A percentile compares a stretch with the other conserved stretches of the same genome.
Evolutionary conservation across 2,888 invertebrate species (phyloP).

Genomic region (Cynaeus angustus): DNA sequence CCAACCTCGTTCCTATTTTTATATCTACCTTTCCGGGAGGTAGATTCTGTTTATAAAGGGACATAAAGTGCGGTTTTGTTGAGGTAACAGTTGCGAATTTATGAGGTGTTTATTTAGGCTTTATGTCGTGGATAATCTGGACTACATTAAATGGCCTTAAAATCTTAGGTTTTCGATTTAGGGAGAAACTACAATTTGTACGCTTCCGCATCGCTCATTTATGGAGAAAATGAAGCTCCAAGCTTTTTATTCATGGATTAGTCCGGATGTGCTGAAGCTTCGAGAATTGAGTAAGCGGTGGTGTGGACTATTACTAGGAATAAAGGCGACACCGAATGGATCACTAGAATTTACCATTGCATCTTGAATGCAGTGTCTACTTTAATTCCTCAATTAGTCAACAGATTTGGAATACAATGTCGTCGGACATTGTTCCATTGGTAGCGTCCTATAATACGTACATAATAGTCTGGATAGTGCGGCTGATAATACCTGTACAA

Average conservation of each 20-base stretch:
- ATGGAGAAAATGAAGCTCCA: slow-evolving; percentile 1
- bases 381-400: slow-evolving; percentile 58
- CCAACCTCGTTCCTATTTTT: slow-evolving; percentile 23
- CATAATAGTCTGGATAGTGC: slow-evolving; percentile 56
- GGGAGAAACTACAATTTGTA: slow-evolving; percentile 13
- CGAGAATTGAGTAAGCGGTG: neutral
- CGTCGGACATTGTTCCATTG: slow-evolving; percentile 56
- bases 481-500: slow-evolving; percentile 55
- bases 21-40: slow-evolving; percentile 10
- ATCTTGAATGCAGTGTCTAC: slow-evolving; percentile 46
- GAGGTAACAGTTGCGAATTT: slow-evolving; percentile 43
- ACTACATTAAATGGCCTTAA: slow-evolving; percentile 45
- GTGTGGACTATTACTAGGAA: slow-evolving; percentile 14
- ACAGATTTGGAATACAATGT: slow-evolving; percentile 56
- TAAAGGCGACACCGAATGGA: slow-evolving; percentile 19
- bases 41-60: slow-evolving; percentile 24
- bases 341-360: slow-evolving; percentile 31
- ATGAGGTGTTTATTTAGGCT: slow-evolving; percentile 44
- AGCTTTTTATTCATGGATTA: slow-evolving; percentile 3
- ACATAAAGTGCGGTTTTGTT: slow-evolving; percentile 38
- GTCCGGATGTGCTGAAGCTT: neutral
- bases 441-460: slow-evolving; percentile 54
- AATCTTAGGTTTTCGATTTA: slow-evolving; percentile 40
- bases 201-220: neutral
- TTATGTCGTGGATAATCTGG: slow-evolving; percentile 44